Base-by-base conservation (phyloP, 2,888 invertebrate species). In the Yponomeuta sedellus region DNA sequence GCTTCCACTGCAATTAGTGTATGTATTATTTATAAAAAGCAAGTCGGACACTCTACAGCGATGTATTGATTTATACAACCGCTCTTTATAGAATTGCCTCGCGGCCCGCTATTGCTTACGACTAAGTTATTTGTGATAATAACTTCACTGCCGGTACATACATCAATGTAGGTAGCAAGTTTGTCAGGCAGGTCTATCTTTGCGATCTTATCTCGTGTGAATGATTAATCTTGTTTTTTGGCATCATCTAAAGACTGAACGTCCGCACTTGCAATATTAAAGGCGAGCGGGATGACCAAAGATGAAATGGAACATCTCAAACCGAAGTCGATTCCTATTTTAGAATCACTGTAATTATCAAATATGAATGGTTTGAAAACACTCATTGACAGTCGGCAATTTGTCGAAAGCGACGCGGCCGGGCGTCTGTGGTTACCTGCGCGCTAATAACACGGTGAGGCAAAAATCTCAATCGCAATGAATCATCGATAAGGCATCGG, bases 401-500 rank as follows among this genome's bases (percentile, higher is more conserved):
- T 85, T 86, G 88, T 86, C 83, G 79, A 84, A 81, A 79, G 75
- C 76, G 76, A 79, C 76, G 77, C 75, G 72, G 75, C 75, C 72
- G 67, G 10, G 72, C 71, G 74, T 72, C 83, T 75, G 79, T 83
- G 76, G 81, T 88, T 87, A 86, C 77, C 80, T 78, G 76, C 71
- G 74, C 71, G 77, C 78, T 91, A 90, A 91, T 91, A 86, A 89
- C 81, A 90, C 76, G 81, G 80, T 77, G 79, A 75, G 74, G 83
- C 81, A 75, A 87, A 89, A 90, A 88, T 87, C 89, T 88, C 88
- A 85, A 88, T 88, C 81, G 86, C 83, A 80, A 90, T 91, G 85
- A 86, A 89, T 91, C 89, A 90, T 78, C 78, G 88, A 89, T 89
- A 90, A 86, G 81, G 73, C 75, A 89, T 89, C 87, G 76, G 72